A percentile compares a stretch with the other conserved stretches of the same genome.
Evolutionary conservation across 2,113 vertebrate genomes (phyloP).

Genomic region (Catagonus wagneri): DNA sequence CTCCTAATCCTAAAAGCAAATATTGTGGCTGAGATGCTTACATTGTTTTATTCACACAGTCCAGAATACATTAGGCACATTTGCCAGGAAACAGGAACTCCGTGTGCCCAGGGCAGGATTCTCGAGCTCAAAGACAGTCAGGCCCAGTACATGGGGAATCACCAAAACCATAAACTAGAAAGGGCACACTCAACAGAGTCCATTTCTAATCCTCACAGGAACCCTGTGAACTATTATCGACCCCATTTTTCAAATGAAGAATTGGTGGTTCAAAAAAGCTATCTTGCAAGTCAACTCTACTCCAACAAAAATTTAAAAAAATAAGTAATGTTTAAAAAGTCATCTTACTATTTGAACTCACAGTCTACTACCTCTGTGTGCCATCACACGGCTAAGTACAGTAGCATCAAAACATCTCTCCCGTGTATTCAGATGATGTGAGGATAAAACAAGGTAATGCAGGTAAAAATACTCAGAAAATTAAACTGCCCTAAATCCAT

Average conservation of each 20-base stretch:
- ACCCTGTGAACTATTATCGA: neutral
- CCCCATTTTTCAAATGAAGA: conserved; percentile 1
- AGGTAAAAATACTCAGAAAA: neutral
- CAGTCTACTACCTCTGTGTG: neutral
- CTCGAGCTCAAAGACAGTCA: neutral
- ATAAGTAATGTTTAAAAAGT: neutral
- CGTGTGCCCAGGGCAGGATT: neutral
- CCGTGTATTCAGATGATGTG: neutral
- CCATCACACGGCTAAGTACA: neutral
- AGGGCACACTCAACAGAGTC: neutral
- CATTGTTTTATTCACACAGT: neutral
- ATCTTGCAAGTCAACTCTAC: neutral
- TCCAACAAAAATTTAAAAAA: too few species aligned
- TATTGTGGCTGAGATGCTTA: neutral
- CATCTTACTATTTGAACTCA: neutral
- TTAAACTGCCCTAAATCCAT: neutral
- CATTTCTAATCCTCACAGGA: neutral
- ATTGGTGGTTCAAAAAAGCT: conserved; percentile 20
- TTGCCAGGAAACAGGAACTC: neutral
- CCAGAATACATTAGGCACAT: neutral
- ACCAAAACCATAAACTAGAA: neutral
- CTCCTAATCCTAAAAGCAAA: conserved; percentile 52
- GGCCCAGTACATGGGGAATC: neutral
- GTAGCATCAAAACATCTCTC: neutral
- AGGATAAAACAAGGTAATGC: neutral